phyloP scores from a whole-genome alignment of 2,113 vertebrate species.

The Notiomystis cincta region DNA sequence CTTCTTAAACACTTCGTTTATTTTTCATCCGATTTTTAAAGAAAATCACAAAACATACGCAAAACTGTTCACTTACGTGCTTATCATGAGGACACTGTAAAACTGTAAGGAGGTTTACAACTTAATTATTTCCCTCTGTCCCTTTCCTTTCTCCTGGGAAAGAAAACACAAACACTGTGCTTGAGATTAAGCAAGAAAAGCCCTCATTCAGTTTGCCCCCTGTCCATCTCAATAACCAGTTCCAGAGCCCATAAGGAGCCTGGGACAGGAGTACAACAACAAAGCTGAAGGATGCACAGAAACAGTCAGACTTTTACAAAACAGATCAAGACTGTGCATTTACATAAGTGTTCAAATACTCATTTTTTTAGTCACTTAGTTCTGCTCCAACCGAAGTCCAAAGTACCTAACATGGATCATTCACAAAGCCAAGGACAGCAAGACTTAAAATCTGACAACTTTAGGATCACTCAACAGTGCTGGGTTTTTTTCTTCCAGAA shows the following conservation, averaged over 20 bases:
- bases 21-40: background rate
- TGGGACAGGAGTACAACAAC: background rate
- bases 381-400: background rate
- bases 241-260: background rate
- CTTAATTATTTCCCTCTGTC: background rate
- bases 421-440: background rate
- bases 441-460: background rate
- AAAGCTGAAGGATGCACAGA: background rate
- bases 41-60: background rate
- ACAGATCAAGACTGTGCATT: background rate
- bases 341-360: background rate
- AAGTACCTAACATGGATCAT: background rate
- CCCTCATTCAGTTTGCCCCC: background rate
- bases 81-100: background rate
- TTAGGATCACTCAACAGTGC: background rate
- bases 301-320: background rate
- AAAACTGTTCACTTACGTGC: background rate
- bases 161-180: rapidly evolving
- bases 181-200: background rate
- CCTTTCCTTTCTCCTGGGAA: background rate
- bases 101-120: background rate
- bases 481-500: background rate
- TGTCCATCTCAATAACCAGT: rapidly evolving
- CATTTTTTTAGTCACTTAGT: rapidly evolving
- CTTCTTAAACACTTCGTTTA: background rate